These are phyloP conservation scores for Dryobates pubescens DNA, from an alignment of 2,797 vertebrate genomes.

Conservation along the genomic window DNA sequence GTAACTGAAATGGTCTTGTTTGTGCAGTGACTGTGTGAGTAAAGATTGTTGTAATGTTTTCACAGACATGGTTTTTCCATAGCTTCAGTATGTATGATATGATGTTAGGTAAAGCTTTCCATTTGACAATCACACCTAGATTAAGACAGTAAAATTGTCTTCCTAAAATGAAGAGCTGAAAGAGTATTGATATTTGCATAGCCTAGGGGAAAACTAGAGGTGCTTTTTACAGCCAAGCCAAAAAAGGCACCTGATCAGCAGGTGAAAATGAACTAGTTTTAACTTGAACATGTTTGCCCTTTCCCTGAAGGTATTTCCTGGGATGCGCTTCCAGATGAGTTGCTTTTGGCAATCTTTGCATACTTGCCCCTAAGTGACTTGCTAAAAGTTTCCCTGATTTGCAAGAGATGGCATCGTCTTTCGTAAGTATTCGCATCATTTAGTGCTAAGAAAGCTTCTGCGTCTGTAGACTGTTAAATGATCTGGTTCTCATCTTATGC, in stretches of 20 bases:
- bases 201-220: background rate
- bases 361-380: slow-evolving; percentile 86
- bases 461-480: background rate
- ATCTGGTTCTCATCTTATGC: background rate
- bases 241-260: background rate
- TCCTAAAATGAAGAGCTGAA: background rate
- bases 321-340: slow-evolving; percentile 91
- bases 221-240: background rate
- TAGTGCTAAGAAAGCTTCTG: background rate
- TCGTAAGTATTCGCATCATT: slow-evolving; percentile 80
- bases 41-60: background rate
- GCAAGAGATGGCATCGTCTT: slow-evolving; percentile 88
- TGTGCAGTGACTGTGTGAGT: background rate
- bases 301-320: slow-evolving; percentile 81
- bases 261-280: background rate
- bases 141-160: background rate
- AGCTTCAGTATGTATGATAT: background rate
- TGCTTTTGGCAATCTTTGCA: slow-evolving; percentile 86
- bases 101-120: background rate
- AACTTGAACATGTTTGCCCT: background rate
- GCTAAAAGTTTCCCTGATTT: slow-evolving; percentile 81
- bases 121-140: background rate
- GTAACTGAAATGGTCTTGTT: background rate
- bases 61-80: background rate
- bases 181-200: background rate